Evolutionary conservation across 2,113 vertebrate species (phyloP).

Genomic region (Phodopus roborovskii): DNA sequence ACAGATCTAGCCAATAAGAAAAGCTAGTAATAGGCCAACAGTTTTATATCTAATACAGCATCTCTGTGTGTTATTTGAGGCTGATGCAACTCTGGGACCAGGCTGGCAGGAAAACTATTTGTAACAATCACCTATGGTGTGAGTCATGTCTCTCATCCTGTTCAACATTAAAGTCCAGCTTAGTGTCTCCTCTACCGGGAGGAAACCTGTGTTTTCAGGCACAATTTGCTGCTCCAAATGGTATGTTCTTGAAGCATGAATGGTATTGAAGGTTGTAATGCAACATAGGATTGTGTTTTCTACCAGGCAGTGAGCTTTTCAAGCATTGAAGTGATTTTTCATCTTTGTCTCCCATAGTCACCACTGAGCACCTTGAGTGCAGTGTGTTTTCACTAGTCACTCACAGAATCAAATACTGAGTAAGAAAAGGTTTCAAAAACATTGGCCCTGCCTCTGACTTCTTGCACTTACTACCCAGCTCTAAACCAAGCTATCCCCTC

Average conservation of each 20-base stretch:
- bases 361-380: neutral
- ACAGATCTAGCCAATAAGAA: too few species aligned
- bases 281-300: neutral
- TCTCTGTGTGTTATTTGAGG: too few species aligned
- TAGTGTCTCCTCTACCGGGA: neutral
- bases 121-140: neutral
- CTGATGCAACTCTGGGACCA: too few species aligned
- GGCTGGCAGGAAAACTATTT: too few species aligned
- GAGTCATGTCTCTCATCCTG: neutral
- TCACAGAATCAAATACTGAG: conserved; percentile 2
- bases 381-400: neutral
- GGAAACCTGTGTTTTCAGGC: conserved; percentile 4
- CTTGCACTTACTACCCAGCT: neutral
- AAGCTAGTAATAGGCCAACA: too few species aligned
- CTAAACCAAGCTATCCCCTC: neutral
- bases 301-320: conserved; percentile 28
- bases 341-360: conserved; percentile 9
- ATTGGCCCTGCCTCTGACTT: neutral
- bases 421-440: neutral
- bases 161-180: neutral
- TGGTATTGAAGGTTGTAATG: neutral
- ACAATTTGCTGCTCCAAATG: neutral
- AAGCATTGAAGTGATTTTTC: conserved; percentile 12
- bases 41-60: too few species aligned
- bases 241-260: neutral